Percentiles rank a stretch among this genome's conserved stretches.
These are phyloP conservation scores for Phaenicophaeus curvirostris DNA, from an alignment of 2,797 vertebrate species.

Conservation along the genomic window DNA sequence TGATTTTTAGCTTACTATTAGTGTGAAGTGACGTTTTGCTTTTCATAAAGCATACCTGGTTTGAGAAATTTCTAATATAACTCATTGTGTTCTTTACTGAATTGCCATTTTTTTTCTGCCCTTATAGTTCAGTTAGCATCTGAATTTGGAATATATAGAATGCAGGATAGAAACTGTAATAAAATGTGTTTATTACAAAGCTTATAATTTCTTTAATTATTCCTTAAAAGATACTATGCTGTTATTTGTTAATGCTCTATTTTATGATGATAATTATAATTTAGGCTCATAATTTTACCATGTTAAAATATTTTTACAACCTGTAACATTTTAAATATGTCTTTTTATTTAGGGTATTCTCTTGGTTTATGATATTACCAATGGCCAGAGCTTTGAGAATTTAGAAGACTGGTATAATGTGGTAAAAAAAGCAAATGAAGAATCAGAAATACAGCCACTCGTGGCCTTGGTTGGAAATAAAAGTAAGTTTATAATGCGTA, in stretches of 20 bases:
- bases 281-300: neutral
- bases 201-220: neutral
- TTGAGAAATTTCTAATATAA: neutral
- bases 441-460: constrained; percentile 89
- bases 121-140: neutral
- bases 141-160: neutral
- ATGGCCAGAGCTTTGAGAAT: constrained; percentile 98
- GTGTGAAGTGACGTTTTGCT: neutral
- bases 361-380: constrained; percentile 97
- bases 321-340: constrained; percentile 27
- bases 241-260: neutral
- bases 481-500: constrained; percentile 84
- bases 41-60: neutral
- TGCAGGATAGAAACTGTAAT: neutral
- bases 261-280: neutral
- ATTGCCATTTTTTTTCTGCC: neutral
- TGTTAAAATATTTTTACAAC: neutral
- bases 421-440: constrained; percentile 95
- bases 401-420: constrained; percentile 95
- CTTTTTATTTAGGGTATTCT: constrained; percentile 87
- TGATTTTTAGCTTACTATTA: neutral
- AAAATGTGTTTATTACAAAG: neutral
- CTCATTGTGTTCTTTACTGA: neutral
- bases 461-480: constrained; percentile 96
- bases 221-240: neutral